Conservation (phyloP, 2,888 invertebrate species). For the Machimus rusticus region DNA sequence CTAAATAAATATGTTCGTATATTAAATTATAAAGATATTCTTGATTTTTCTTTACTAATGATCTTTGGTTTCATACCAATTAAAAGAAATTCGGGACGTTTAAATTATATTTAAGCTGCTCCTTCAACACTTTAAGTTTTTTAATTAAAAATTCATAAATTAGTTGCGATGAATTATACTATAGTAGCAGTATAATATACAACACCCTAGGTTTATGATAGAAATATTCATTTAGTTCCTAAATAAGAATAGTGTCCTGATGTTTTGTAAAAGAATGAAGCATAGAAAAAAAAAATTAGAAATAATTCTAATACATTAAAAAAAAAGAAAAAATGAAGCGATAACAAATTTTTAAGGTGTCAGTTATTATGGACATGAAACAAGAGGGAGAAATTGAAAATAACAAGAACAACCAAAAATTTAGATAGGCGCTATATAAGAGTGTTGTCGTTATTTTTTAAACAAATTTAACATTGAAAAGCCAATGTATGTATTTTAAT, state of each 20-base stretch:
- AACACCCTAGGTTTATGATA: too few relatives aligned
- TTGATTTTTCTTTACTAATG: too few relatives aligned
- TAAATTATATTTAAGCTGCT: too few relatives aligned
- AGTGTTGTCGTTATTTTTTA: conserved; percentile 34
- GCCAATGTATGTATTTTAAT: conserved; percentile 27
- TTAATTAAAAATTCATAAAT: too few relatives aligned
- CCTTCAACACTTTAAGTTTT: too few relatives aligned
- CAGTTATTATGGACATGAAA: not conserved
- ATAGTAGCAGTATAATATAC: too few relatives aligned
- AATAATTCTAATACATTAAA: not conserved
- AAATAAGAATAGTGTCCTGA: not conserved
- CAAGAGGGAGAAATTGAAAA: not conserved
- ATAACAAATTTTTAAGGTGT: not conserved
- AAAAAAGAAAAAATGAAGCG: not conserved
- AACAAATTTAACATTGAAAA: conserved; percentile 27
- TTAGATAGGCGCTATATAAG: conserved; percentile 29
- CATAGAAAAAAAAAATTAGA: not conserved
- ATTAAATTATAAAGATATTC: too few relatives aligned
- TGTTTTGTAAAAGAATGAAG: not conserved
- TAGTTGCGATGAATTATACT: too few relatives aligned
- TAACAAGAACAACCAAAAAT: not conserved
- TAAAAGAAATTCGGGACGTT: too few relatives aligned
- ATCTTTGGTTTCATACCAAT: too few relatives aligned
- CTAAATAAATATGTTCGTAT: too few relatives aligned
- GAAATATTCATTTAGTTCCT: not conserved